These are phyloP conservation scores for Acyrthosiphon pisum DNA, from an alignment of 1,140 invertebrate genomes.

Conservation along the genomic window DNA sequence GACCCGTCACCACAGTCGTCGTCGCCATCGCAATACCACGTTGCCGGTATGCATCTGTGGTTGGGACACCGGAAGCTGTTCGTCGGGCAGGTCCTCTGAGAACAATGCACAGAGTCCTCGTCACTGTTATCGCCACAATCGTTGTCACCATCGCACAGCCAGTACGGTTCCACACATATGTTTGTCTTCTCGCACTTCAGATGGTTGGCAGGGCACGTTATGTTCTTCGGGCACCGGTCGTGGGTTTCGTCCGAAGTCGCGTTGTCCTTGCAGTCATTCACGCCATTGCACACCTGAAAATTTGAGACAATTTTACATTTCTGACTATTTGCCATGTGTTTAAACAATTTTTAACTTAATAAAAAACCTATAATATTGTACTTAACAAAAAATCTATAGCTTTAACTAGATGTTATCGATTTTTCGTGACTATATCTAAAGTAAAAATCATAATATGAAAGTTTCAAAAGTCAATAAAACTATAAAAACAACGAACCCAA, in stretches of 20 bases:
- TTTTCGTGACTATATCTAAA: not conserved
- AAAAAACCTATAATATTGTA: no score
- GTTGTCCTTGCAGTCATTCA: conserved; percentile 94
- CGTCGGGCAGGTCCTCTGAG: conserved; percentile 85
- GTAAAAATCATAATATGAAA: no score
- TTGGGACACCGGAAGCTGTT: conserved; percentile 90
- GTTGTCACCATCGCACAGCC: conserved; percentile 92
- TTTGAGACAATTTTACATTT: conserved; percentile 8
- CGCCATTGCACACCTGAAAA: conserved; percentile 83
- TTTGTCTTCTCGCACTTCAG: conserved; percentile 92
- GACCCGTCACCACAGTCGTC: conserved; percentile 89
- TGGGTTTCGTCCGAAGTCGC: conserved; percentile 89
- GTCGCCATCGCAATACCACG: conserved; percentile 92
- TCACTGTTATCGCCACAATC: conserved; percentile 97
- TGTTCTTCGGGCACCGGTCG: conserved; percentile 83
- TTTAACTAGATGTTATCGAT: not conserved
- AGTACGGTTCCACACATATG: conserved; percentile 94
- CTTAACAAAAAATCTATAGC: not conserved
- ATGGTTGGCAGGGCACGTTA: conserved; percentile 85
- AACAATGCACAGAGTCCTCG: conserved; percentile 89
- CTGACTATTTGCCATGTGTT: not conserved
- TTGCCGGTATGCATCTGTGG: conserved; percentile 86
- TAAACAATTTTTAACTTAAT: not conserved
- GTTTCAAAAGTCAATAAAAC: no score
- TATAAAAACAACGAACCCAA: no score